Conservation (phyloP, 2,888 invertebrate species). For the Tenthredo mesomela region DNA sequence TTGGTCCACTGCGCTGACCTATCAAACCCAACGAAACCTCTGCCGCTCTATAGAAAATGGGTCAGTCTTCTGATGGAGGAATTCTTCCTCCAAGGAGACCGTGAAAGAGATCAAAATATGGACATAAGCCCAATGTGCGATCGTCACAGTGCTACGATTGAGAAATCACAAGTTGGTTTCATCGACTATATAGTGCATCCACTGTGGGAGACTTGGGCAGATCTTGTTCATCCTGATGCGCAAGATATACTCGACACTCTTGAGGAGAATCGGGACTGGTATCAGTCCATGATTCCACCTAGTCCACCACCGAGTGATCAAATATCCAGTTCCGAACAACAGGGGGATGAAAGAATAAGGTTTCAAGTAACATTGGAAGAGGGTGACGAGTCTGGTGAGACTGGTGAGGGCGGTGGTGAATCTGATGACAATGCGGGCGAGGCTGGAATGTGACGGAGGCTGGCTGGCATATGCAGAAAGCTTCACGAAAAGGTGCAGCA, state of each 20-base stretch:
- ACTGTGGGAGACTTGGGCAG: conserved; percentile 99
- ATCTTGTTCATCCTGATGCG: conserved; percentile 99
- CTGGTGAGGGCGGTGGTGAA: conserved; percentile 76
- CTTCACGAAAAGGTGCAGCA: conserved; percentile 92
- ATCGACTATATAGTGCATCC: conserved; percentile 99
- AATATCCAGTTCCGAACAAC: conserved; percentile 66
- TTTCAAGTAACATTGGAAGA: conserved; percentile 94
- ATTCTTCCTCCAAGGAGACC: conserved; percentile 99
- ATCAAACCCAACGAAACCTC: conserved; percentile 98
- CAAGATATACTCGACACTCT: conserved; percentile 98
- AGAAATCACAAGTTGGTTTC: conserved; percentile 99
- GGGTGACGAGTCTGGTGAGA: conserved; percentile 85
- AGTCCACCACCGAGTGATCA: conserved; percentile 86
- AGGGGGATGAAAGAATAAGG: conserved; percentile 83
- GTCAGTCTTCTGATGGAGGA: conserved; percentile 98
- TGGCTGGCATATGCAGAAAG: conserved; percentile 94
- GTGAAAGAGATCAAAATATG: conserved; percentile 96
- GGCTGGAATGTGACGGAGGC: conserved; percentile 95
- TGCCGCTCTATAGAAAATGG: conserved; percentile 96
- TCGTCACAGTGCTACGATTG: conserved; percentile 96
- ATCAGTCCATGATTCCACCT: conserved; percentile 96
- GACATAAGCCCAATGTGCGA: conserved; percentile 99
- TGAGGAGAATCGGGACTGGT: conserved; percentile 99
- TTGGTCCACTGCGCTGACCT: conserved; percentile 99
- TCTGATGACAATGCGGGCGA: conserved; percentile 74